Evolutionary conservation across 2,888 invertebrate genomes (phyloP).

Genomic region (Blera fallax): DNA sequence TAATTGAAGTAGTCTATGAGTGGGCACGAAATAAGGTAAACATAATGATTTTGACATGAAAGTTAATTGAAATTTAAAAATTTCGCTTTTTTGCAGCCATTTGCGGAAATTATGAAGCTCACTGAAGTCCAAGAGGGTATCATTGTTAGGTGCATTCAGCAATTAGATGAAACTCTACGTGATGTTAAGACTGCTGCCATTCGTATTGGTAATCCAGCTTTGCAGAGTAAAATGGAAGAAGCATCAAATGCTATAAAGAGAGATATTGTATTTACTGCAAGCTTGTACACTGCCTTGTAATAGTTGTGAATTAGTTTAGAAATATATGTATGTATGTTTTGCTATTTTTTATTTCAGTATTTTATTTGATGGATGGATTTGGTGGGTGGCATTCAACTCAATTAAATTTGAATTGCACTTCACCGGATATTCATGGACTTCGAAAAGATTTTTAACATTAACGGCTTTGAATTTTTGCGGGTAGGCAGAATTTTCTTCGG

Average conservation of each 20-base stretch:
- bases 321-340: not conserved
- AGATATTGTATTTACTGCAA: constrained; percentile 98
- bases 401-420: too few relatives aligned
- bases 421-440: too few relatives aligned
- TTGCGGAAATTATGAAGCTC: constrained; percentile 94
- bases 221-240: constrained; percentile 97
- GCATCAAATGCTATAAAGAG: constrained; percentile 95
- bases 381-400: too few relatives aligned
- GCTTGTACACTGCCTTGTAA: constrained; percentile 89
- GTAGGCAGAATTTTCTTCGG: too few relatives aligned
- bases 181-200: constrained; percentile 96
- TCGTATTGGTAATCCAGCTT: constrained; percentile 94
- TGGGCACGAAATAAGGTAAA: constrained; percentile 94
- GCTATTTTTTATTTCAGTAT: not conserved
- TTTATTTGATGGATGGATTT: too few relatives aligned
- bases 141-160: constrained; percentile 98
- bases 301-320: not conserved
- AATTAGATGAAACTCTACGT: constrained; percentile 94
- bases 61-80: not conserved
- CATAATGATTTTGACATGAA: constrained; percentile 18
- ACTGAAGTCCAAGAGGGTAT: constrained; percentile 99
- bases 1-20: constrained; percentile 97
- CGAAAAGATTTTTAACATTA: too few relatives aligned
- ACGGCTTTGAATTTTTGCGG: too few relatives aligned
- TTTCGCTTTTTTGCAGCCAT: constrained; percentile 85